Conservation (phyloP, 2,888 invertebrate species). For the Eristalinus sepulchralis region DNA sequence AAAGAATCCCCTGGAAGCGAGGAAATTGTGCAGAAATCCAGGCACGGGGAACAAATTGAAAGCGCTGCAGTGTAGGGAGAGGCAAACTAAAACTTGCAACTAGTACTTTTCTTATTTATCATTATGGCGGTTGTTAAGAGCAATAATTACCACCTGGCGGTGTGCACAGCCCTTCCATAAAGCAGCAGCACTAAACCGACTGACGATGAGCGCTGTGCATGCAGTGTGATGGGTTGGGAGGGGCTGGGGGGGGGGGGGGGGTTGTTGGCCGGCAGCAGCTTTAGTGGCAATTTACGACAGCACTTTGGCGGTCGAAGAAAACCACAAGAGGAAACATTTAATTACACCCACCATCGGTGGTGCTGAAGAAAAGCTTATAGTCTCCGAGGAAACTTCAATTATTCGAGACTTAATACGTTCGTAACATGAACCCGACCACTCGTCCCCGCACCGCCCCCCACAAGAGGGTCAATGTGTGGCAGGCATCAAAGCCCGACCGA, state of each 20-base stretch:
- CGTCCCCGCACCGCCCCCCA: neutral
- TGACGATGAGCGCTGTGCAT: neutral
- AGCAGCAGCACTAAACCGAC: neutral
- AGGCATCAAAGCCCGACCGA: neutral
- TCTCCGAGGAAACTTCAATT: conserved; percentile 24
- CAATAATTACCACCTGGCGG: conserved; percentile 28
- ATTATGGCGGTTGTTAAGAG: conserved; percentile 23
- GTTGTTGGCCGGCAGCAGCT: neutral
- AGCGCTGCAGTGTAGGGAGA: no score
- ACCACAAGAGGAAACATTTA: conserved; percentile 17
- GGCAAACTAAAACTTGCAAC: neutral
- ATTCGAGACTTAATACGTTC: conserved; percentile 31
- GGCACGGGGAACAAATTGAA: no score
- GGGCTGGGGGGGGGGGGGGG: no score
- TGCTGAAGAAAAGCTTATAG: neutral
- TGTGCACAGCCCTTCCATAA: neutral
- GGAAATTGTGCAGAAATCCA: no score
- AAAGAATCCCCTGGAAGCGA: no score
- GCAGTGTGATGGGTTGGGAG: no score
- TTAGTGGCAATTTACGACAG: conserved; percentile 25
- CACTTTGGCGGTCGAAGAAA: conserved; percentile 18
- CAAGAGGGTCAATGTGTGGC: neutral
- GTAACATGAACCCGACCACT: conserved; percentile 5
- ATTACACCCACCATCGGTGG: conserved; percentile 10
- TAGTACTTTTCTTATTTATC: neutral